These are phyloP conservation scores for Caenorhabditis afra DNA, from an alignment of 2,888 invertebrate species.

Conservation along the genomic window DNA sequence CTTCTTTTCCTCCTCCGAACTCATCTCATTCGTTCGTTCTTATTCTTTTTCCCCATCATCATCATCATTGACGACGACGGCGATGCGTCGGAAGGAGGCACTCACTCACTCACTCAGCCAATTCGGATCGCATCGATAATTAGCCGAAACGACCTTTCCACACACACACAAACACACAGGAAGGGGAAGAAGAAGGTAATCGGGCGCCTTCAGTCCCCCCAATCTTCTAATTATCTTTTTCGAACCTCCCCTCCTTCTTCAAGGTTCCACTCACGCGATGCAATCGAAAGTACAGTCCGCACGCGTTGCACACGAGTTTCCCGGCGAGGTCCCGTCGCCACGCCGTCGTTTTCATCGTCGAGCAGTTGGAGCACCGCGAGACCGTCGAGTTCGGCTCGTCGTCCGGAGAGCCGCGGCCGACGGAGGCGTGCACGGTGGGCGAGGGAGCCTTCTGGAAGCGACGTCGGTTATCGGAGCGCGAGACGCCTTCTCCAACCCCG, in stretches of 20 bases:
- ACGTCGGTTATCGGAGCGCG: neutral
- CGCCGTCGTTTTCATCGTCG: conserved; percentile 80
- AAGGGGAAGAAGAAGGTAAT: conserved; percentile 31
- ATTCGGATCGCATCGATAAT: conserved; percentile 56
- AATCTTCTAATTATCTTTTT: conserved; percentile 55
- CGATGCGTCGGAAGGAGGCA: neutral
- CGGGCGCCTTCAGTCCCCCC: conserved; percentile 7
- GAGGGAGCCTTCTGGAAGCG: conserved; percentile 26
- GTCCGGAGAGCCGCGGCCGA: conserved; percentile 41
- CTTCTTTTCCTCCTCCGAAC: neutral
- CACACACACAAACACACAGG: neutral
- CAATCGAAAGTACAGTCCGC: conserved; percentile 79
- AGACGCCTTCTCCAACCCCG: conserved; percentile 6
- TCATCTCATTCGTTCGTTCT: neutral
- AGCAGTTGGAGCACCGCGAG: conserved; percentile 78
- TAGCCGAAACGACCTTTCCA: conserved; percentile 57
- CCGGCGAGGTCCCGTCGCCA: conserved; percentile 78
- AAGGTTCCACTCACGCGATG: conserved; percentile 73
- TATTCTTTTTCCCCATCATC: neutral
- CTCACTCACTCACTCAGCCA: conserved; percentile 22
- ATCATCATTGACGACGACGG: neutral
- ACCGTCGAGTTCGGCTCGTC: conserved; percentile 63
- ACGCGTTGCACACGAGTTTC: conserved; percentile 79
- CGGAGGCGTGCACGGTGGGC: conserved; percentile 12
- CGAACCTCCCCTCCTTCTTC: conserved; percentile 3